Conservation (phyloP, 2,888 invertebrate species). For the Entomobrya multifasciata region DNA sequence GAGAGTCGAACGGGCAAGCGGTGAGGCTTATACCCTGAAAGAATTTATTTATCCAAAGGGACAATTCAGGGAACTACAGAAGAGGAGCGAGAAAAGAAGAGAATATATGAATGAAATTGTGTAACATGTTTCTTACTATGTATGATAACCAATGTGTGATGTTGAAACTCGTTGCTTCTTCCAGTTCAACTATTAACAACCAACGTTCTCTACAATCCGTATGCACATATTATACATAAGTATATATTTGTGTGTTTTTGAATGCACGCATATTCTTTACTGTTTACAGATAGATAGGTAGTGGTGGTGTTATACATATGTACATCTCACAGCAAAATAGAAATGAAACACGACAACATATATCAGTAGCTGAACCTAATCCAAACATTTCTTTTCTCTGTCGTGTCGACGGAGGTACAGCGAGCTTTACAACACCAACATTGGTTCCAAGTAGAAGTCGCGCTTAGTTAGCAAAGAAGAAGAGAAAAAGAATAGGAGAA, state of each 20-base stretch:
- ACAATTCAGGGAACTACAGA: constrained; percentile 18
- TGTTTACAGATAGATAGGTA: no score
- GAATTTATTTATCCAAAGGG: constrained; percentile 36
- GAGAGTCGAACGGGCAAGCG: no score
- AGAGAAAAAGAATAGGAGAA: constrained; percentile 20
- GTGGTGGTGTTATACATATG: not conserved
- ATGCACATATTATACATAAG: not conserved
- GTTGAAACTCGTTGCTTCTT: constrained; percentile 4
- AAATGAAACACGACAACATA: constrained; percentile 11
- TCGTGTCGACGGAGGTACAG: not conserved
- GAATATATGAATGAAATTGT: constrained; percentile 46
- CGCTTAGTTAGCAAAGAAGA: not conserved
- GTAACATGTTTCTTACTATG: constrained; percentile 41
- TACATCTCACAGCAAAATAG: not conserved
- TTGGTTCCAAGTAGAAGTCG: constrained; percentile 27
- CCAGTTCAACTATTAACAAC: constrained; percentile 11
- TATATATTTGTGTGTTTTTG: constrained; percentile 5
- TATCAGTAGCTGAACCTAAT: constrained; percentile 55
- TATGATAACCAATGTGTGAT: constrained; percentile 42
- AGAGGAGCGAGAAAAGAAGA: no score
- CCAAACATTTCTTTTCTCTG: constrained; percentile 34
- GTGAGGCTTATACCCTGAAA: no score
- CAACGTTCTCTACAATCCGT: not conserved
- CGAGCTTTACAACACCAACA: no score
- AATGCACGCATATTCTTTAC: not conserved